These are phyloP conservation scores for Diarsia brunnea DNA, from an alignment of 2,888 invertebrate genomes.

Conservation along the genomic window DNA sequence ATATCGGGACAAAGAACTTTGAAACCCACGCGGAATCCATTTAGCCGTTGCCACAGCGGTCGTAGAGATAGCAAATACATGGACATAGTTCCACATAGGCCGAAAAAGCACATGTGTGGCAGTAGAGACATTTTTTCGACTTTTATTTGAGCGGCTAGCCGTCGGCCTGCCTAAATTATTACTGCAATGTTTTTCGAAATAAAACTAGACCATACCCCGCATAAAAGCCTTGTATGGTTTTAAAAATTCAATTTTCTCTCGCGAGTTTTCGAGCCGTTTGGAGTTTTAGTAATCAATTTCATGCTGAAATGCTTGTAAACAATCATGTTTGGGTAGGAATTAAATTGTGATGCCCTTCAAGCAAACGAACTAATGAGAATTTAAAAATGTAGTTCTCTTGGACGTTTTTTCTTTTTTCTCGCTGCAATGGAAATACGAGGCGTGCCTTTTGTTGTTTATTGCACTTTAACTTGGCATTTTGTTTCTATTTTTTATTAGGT, in stretches of 20 bases:
- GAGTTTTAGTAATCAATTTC: slow-evolving; percentile 75
- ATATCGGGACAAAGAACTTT: slow-evolving; percentile 73
- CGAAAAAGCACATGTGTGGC: slow-evolving; percentile 61
- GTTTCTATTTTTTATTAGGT: slow-evolving; percentile 49
- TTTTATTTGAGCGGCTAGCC: slow-evolving; percentile 64
- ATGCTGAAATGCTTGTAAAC: slow-evolving; percentile 69
- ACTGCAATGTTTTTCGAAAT: slow-evolving; percentile 76
- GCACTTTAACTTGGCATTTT: slow-evolving; percentile 43
- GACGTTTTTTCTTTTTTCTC: slow-evolving; percentile 55
- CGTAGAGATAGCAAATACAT: slow-evolving; percentile 66
- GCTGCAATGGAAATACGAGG: slow-evolving; percentile 59
- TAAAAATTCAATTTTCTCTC: slow-evolving; percentile 78
- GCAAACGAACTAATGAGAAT: slow-evolving; percentile 74
- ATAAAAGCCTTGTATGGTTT: slow-evolving; percentile 74
- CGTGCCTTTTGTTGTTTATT: slow-evolving; percentile 62
- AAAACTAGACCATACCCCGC: slow-evolving; percentile 70
- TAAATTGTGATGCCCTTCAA: slow-evolving; percentile 69
- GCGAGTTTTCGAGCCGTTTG: slow-evolving; percentile 66
- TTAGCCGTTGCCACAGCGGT: slow-evolving; percentile 69
- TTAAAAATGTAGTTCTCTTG: slow-evolving; percentile 74
- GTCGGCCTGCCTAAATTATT: slow-evolving; percentile 75
- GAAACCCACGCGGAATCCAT: slow-evolving; percentile 76
- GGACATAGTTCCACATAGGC: slow-evolving; percentile 55
- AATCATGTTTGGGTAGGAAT: slow-evolving; percentile 64
- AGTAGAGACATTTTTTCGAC: slow-evolving; percentile 58